Percentiles rank a stretch among this genome's conserved stretches.
Evolutionary conservation across 2,888 invertebrate genomes (phyloP).

Genomic region (Miltochrista miniata): DNA sequence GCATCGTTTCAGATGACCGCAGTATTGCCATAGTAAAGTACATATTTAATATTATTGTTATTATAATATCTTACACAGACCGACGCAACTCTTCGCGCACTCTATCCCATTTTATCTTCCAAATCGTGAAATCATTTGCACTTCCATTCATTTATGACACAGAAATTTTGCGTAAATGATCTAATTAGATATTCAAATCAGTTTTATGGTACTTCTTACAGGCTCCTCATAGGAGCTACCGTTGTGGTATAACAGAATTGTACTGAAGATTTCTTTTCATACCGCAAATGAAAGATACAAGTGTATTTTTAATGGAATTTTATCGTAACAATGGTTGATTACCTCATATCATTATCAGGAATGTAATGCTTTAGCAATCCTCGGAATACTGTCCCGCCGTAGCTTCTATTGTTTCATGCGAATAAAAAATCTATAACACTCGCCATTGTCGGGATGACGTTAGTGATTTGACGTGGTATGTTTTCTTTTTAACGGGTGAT

Average conservation of each 20-base stretch:
- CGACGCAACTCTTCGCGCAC: constrained; percentile 60
- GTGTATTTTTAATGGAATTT: constrained; percentile 39
- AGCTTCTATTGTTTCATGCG: constrained; percentile 25
- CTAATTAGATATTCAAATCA: constrained; percentile 8
- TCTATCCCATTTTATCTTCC: constrained; percentile 68
- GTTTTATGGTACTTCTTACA: constrained; percentile 18
- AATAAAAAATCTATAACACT: constrained; percentile 1
- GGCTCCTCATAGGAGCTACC: too few species aligned
- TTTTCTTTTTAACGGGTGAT: constrained; percentile 4
- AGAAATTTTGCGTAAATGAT: neutral
- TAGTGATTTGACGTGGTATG: neutral
- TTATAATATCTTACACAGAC: constrained; percentile 51
- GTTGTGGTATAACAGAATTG: too few species aligned
- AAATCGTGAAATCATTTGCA: constrained; percentile 57
- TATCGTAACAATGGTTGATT: constrained; percentile 41
- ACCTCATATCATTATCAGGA: constrained; percentile 57
- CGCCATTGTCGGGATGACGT: constrained; percentile 12
- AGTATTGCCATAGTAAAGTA: too few species aligned
- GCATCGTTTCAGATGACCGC: too few species aligned
- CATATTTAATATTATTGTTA: too few species aligned
- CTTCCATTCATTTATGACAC: constrained; percentile 38
- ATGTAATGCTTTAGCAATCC: constrained; percentile 32
- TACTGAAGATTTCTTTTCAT: constrained; percentile 8
- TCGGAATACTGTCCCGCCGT: constrained; percentile 25
- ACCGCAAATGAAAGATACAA: constrained; percentile 8